Base-by-base conservation (phyloP, 2,888 invertebrate species). In the Lithophane ornitopus region DNA sequence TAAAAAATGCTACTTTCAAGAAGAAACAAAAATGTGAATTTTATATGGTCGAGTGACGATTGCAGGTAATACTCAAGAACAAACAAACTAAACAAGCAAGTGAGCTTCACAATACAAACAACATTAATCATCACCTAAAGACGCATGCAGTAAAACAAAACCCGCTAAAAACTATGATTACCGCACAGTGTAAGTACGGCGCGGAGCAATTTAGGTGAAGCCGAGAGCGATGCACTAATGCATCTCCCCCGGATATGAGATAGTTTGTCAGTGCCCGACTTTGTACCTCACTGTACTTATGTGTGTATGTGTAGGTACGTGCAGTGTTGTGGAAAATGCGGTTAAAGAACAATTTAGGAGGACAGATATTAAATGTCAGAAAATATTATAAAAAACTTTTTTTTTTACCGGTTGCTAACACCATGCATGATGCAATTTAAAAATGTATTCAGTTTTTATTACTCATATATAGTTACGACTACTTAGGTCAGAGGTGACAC, bases 241-340 rank as follows among this genome's bases (percentile, higher is more conserved):
- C 89, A 88, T 88, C 86, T 82, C 85, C 80, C 87, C 87, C 90
- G 92, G 90, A 92, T 92, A 91, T 92, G 92, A 92, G 91, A 90
- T 90, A 91, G 91, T 92, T 92, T 91, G 90, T 89, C 89, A 89
- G 90, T 90, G 86, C 89, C 85, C 78, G 78, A 80, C 86, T 88
- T 86, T 81, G 78, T 79, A 73, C 74, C 69, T 63, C 73, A 46
- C 74, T 79, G 71, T 70, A 74, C 75, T 28, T 44, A 56, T n/a
- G 44, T 34, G n/a, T 41, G n/a, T 61, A 34, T 11, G 14, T 22
- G 19, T 67, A 28, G 0, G 28, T 62, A 26, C 3, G 19, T 44
- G 39, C n/a, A 22, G 54, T 22, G 16, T 26, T 54, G 44, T 68
- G 34, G 8, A 6, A 26, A 34, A 54, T 52, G 1, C 16, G 22